A percentile compares a stretch with the other conserved stretches of the same genome.
Conservation (phyloP, 2,113 vertebrate genomes). For the Prolemur simus region DNA sequence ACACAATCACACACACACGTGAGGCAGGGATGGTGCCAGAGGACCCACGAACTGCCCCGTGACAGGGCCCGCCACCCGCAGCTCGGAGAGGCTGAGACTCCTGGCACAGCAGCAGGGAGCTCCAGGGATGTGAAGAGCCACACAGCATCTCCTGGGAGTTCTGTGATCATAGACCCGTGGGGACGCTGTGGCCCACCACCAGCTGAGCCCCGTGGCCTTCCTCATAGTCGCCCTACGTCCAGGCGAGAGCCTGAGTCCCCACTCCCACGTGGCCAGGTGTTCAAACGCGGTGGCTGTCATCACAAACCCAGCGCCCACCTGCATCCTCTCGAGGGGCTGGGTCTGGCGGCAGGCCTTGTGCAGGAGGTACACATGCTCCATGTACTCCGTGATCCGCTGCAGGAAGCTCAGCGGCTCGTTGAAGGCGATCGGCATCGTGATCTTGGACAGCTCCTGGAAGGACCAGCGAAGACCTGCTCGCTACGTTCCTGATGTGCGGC, state of each 20-base stretch:
- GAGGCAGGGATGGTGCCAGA: background rate
- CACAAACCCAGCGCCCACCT: slow-evolving; percentile 82
- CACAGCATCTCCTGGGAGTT: background rate
- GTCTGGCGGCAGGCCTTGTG: slow-evolving; percentile 90
- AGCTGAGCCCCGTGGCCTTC: background rate
- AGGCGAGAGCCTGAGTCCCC: background rate
- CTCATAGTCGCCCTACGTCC: background rate
- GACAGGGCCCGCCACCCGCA: background rate
- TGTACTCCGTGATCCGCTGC: slow-evolving; percentile 97
- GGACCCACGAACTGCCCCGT: background rate
- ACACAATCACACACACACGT: background rate
- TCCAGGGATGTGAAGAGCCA: background rate
- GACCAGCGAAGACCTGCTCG: background rate
- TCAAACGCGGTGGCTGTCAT: rapidly evolving
- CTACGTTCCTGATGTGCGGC: too few relatives aligned
- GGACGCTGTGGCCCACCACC: rapidly evolving
- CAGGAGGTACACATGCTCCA: slow-evolving; percentile 98
- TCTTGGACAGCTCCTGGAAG: slow-evolving; percentile 96
- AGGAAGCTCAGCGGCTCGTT: slow-evolving; percentile 98
- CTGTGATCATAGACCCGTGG: background rate
- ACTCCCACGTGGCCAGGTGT: background rate
- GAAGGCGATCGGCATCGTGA: slow-evolving; percentile 98
- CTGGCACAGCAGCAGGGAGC: background rate
- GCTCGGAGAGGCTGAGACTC: background rate
- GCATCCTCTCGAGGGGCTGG: slow-evolving; percentile 94